Evolutionary conservation across 35 echinoderm and acorn worm species (phyloP), one percentile per base, ranked within the genome.

Genomic region (Ophiothrix spiculata): DNA sequence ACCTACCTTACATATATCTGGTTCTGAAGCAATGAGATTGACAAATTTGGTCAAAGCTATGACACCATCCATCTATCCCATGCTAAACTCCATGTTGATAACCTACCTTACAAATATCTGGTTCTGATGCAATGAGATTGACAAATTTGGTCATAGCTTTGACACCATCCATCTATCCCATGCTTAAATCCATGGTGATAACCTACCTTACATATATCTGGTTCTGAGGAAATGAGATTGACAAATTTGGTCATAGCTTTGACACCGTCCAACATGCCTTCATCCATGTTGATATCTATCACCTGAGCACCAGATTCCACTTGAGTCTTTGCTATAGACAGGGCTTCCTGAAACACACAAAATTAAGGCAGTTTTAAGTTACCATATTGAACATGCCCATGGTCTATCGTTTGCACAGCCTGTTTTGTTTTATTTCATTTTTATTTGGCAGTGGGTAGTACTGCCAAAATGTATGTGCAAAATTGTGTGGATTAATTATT

Each of bases 201-300:
- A n/a, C 28, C 40, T 77, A 97, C 94, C 87, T 91, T 92, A 42
- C 84, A 94, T 37, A 99, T 99, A 38, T 99, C 96, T 35, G 96
- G 96, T 76, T 99, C 96, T 84, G 96, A 99, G 21, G 96, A 40
- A 76, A 99, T 94, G 79, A 99, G 84, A 74, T 99, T 99, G 25
- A 99, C 83, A 87, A 99, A 99, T 83, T 91, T 99, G 8, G 92
- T 90, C 96, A 99, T 99, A 14, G 91, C 92, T 79, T 99, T 94
- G 35, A 91, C 88, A 11, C 96, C 96, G 79, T 99, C 96, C 92
- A 99, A 79, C 96, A 99, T 99, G 11, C 96, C 96, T 81, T 99
- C 96, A 80, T 99, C 96, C 92, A 99, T 94, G 83, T 99, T 99
- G 36, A 99, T 94, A 60, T 99, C 96, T 19, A 99, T 86, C 40